Conservation (phyloP, 2,113 vertebrate species). For the Bostrychus sinensis region DNA sequence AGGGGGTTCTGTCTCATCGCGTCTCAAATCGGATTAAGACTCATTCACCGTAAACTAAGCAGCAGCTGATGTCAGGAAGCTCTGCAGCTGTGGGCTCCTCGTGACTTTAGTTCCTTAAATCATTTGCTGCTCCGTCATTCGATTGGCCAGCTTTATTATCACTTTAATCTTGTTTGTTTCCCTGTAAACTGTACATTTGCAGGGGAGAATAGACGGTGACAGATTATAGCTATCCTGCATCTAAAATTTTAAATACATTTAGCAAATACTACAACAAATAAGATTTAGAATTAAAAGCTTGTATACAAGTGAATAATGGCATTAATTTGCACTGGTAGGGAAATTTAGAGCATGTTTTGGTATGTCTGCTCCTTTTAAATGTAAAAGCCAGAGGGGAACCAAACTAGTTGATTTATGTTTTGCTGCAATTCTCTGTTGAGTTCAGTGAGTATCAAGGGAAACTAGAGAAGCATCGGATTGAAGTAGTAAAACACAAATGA, state of each 20-base stretch:
- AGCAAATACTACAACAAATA: not conserved
- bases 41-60: slow-evolving; percentile 36
- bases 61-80: slow-evolving; percentile 27
- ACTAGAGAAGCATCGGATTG: not conserved
- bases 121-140: not conserved
- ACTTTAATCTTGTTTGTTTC: not conserved
- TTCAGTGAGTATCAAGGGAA: not conserved
- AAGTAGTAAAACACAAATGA: not conserved
- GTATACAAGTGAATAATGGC: not conserved
- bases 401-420: slow-evolving; percentile 6
- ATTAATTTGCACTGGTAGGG: not conserved
- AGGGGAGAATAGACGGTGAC: not conserved
- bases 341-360: slow-evolving; percentile 1
- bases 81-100: slow-evolving; percentile 26
- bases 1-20: slow-evolving; percentile 39
- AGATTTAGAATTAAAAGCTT: not conserved
- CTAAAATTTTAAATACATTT: not conserved
- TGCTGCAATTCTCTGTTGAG: slow-evolving; percentile 3
- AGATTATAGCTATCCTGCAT: not conserved
- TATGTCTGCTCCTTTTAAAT: not conserved
- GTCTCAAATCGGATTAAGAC: slow-evolving; percentile 57
- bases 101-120: slow-evolving; percentile 4
- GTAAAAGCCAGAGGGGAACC: not conserved
- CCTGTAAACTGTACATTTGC: not conserved
- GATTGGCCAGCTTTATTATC: not conserved